Evolutionary conservation across 2,888 invertebrate genomes (phyloP), one percentile per base, ranked within the genome.

Genomic region (Halictus quadricinctus): DNA sequence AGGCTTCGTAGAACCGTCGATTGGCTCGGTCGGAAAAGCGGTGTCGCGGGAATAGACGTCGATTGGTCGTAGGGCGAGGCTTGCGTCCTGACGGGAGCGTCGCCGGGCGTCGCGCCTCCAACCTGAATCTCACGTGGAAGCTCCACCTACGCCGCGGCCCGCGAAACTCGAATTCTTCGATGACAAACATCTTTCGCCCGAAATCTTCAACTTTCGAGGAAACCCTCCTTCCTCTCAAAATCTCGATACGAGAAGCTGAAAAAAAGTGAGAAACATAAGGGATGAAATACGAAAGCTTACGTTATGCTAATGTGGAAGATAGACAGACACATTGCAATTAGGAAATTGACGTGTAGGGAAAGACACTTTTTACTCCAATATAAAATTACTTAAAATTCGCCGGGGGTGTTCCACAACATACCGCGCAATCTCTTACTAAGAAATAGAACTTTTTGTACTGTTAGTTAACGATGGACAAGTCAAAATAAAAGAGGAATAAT

Each of bases 61-160:
- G 92, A 94, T 94, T 94, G 94, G 94, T 91, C 90, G 91, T 88
- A 91, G 93, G 94, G 94, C 94, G 93, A 93, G 92, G 92, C 93
- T 91, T 89, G 87, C 88, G 88, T 86, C 88, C 83, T 87, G 82
- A 86, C 88, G 88, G 81, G 87, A 87, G 83, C 90, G 77, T 88
- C 83, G 77, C 64, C 89, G 79, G 48, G 73, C 81, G 50, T 84
- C 84, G 72, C 72, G 79, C 80, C 76, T 84, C 81, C 83, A 81
- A 88, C 83, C 77, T 83, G 84, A 87, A 90, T 86, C 78, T 88
- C 84, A 81, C 87, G 66, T 76, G 87, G 64, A 90, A 85, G 92
- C 93, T 92, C 93, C 93, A 92, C 93, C 93, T 91, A 88, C 89
- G 82, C 79, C 72, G 41, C 66, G 75, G 75, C 78, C 83, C 79